A percentile compares a stretch with the other conserved stretches of the same genome.
Conservation (phyloP, 2,113 vertebrate genomes). For the Arizona elegans region DNA sequence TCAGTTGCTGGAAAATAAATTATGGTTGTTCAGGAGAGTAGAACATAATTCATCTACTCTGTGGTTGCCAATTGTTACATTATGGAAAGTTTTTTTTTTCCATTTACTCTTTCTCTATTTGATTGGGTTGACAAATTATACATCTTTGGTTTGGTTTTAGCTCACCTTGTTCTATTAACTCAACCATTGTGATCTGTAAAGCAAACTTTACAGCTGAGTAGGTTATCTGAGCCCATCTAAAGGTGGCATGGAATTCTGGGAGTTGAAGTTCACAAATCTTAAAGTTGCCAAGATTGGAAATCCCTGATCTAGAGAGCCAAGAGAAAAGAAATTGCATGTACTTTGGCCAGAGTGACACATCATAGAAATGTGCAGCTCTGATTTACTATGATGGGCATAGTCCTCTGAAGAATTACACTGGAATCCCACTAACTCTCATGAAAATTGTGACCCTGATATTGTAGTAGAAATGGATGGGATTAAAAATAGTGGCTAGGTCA, state of each 20-base stretch:
- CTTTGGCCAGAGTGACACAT: background rate
- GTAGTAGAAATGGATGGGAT: background rate
- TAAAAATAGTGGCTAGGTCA: constrained; percentile 2
- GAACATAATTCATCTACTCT: background rate
- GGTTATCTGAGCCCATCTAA: background rate
- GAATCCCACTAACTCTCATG: background rate
- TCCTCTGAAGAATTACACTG: background rate
- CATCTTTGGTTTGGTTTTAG: background rate
- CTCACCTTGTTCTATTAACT: background rate
- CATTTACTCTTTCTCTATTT: background rate
- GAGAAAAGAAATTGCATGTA: background rate
- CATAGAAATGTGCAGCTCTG: background rate
- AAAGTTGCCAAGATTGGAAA: background rate
- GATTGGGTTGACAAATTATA: background rate
- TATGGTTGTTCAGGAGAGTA: background rate
- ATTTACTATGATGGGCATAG: background rate
- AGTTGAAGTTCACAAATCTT: background rate
- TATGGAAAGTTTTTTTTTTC: background rate
- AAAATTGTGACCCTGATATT: background rate
- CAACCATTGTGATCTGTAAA: background rate
- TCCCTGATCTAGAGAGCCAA: background rate
- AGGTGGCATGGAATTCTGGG: background rate
- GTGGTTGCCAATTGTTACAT: background rate
- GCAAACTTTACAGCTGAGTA: background rate
- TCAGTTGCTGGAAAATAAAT: background rate